Evolutionary conservation across 2,888 invertebrate species (phyloP).

Genomic region (Ariolimax columbianus): DNA sequence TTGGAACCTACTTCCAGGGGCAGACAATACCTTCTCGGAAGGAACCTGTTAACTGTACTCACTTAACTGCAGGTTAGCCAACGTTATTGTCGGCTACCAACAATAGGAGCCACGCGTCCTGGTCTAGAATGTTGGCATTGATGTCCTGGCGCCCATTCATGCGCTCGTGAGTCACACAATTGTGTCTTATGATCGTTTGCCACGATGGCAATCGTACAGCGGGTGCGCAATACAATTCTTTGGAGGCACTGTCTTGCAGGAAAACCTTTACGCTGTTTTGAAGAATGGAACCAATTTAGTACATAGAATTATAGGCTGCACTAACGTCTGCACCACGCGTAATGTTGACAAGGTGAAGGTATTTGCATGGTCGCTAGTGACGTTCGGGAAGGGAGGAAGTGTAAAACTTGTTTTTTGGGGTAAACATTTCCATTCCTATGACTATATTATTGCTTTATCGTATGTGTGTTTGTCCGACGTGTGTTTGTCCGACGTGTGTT

Average conservation of each 20-base stretch:
- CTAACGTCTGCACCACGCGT: too few relatives aligned
- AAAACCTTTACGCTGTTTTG: neutral
- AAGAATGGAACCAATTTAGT: too few relatives aligned
- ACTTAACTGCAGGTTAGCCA: neutral
- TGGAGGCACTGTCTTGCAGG: neutral
- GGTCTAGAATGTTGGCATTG: neutral
- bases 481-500: too few relatives aligned
- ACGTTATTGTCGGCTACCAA: neutral
- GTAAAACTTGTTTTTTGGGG: too few relatives aligned
- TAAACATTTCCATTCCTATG: too few relatives aligned
- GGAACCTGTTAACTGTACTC: slow-evolving; percentile 16
- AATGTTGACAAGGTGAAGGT: too few relatives aligned
- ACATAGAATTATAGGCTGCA: too few relatives aligned
- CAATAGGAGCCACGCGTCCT: neutral
- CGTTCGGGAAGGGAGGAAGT: too few relatives aligned
- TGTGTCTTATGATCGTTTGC: neutral
- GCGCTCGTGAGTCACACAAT: neutral
- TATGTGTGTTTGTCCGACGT: too few relatives aligned
- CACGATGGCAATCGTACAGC: neutral
- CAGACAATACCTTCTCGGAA: neutral
- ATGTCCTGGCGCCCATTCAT: neutral
- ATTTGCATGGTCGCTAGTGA: too few relatives aligned
- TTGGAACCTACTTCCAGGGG: neutral
- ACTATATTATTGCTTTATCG: too few relatives aligned
- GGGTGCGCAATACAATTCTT: neutral